Evolutionary conservation across 2,888 invertebrate genomes (phyloP).

Genomic region (Carabus problematicus): DNA sequence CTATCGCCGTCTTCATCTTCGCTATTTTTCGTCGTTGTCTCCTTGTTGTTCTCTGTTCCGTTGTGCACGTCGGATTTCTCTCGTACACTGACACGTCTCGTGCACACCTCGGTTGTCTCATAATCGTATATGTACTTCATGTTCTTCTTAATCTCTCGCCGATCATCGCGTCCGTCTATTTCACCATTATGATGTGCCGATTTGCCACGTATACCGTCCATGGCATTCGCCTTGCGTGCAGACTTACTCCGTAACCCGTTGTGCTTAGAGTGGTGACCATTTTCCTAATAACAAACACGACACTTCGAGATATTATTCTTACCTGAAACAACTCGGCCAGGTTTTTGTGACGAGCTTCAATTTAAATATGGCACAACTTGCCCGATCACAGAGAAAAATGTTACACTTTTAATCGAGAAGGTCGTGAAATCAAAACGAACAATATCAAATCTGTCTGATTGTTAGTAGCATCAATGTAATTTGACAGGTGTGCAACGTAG

Average conservation of each 20-base stretch:
- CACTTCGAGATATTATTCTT: neutral
- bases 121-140: conserved; percentile 55
- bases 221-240: conserved; percentile 18
- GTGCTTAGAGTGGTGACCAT: conserved; percentile 33
- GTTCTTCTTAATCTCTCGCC: conserved; percentile 51
- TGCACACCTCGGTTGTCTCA: conserved; percentile 49
- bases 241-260: conserved; percentile 20
- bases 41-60: conserved; percentile 37
- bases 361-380: too few relatives aligned
- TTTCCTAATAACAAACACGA: conserved; percentile 24
- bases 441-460: too few relatives aligned
- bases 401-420: neutral
- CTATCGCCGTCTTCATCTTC: conserved; percentile 39
- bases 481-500: too few relatives aligned
- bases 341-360: too few relatives aligned
- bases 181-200: conserved; percentile 27
- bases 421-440: neutral
- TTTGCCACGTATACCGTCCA: conserved; percentile 18
- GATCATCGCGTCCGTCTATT: conserved; percentile 46
- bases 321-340: neutral
- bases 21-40: conserved; percentile 43
- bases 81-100: conserved; percentile 42
- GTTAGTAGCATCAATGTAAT: too few relatives aligned
- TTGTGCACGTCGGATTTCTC: conserved; percentile 45
- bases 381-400: too few relatives aligned